Conservation (phyloP, 2,797 vertebrate species). For the Balearica regulorum region DNA sequence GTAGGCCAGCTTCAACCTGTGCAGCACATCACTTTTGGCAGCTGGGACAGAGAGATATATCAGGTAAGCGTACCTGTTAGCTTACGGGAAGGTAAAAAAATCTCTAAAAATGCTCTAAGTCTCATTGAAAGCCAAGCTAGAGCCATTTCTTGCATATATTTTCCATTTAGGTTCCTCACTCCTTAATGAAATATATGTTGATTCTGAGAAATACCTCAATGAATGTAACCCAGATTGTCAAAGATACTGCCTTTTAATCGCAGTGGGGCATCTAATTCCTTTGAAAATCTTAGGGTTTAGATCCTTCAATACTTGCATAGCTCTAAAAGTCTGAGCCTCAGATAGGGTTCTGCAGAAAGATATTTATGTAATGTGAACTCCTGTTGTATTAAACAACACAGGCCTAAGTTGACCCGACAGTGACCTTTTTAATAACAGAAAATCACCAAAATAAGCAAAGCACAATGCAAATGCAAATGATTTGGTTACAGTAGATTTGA, state of each 20-base stretch:
- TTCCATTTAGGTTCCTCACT: not conserved
- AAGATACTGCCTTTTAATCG: not conserved
- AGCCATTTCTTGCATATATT: not conserved
- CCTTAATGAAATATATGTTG: not conserved
- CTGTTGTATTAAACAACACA: not conserved
- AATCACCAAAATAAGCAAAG: constrained; percentile 51
- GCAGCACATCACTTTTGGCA: not conserved
- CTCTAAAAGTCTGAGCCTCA: not conserved
- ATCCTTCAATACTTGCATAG: not conserved
- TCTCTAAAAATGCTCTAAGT: not conserved
- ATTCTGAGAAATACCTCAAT: not conserved
- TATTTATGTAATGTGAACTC: not conserved
- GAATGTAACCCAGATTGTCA: not conserved
- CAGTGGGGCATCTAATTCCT: not conserved
- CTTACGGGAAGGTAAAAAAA: not conserved
- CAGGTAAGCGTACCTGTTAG: not conserved
- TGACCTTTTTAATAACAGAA: constrained; percentile 56
- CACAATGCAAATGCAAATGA: constrained; percentile 62
- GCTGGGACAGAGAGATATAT: not conserved
- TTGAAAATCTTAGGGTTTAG: not conserved
- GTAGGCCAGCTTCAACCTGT: not conserved
- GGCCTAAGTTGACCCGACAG: not conserved
- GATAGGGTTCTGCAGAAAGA: not conserved
- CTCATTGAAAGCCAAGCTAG: not conserved
- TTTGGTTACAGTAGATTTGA: constrained; percentile 67